These are phyloP conservation scores for Perizoma affinitatum DNA, from an alignment of 2,888 invertebrate species.

Conservation along the genomic window DNA sequence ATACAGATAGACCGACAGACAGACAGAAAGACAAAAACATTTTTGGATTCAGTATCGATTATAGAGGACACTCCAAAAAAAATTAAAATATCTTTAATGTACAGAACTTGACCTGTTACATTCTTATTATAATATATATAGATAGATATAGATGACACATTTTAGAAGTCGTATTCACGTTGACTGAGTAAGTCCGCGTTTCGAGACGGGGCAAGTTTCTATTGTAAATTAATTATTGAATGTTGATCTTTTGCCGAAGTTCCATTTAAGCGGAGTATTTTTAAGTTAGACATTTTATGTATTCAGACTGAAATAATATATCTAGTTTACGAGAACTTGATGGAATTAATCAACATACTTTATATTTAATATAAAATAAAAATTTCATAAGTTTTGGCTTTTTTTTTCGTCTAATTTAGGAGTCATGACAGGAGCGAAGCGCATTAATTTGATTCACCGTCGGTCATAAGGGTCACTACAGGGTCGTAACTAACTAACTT, in stretches of 20 bases:
- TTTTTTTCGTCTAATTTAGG: not conserved
- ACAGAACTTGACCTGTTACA: too few relatives aligned
- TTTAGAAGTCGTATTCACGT: not conserved
- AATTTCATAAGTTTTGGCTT: not conserved
- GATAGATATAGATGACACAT: too few relatives aligned
- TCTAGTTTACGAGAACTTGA: not conserved
- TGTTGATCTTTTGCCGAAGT: slow-evolving; percentile 8
- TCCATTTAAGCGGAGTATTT: slow-evolving; percentile 4
- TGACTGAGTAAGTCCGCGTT: slow-evolving; percentile 1
- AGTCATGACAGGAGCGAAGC: too few relatives aligned
- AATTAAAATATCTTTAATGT: too few relatives aligned
- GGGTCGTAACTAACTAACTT: too few relatives aligned
- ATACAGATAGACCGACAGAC: too few relatives aligned
- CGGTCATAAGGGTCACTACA: too few relatives aligned
- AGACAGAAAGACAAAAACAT: too few relatives aligned
- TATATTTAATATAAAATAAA: not conserved
- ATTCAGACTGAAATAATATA: slow-evolving; percentile 4
- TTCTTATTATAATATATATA: too few relatives aligned
- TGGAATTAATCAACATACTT: not conserved
- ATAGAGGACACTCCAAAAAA: too few relatives aligned
- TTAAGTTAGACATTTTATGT: slow-evolving; percentile 2
- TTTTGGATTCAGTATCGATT: too few relatives aligned
- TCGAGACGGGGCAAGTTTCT: slow-evolving; percentile 3
- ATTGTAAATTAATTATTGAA: slow-evolving; percentile 5
- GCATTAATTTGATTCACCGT: too few relatives aligned